These are phyloP conservation scores for Latrodectus geometricus DNA, from an alignment of 1,140 invertebrate genomes.

Conservation along the genomic window DNA sequence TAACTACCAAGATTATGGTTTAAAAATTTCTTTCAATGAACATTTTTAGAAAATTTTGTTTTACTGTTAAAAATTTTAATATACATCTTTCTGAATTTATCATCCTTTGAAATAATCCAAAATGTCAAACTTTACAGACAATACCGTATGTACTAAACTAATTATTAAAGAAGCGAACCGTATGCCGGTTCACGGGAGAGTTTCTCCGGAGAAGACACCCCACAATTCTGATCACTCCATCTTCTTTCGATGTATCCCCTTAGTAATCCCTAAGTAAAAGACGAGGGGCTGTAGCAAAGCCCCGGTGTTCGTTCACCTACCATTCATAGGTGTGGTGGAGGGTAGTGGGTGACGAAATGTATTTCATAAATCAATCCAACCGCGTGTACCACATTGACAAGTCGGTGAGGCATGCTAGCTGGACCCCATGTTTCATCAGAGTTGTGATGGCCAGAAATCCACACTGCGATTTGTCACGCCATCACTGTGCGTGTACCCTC, in stretches of 20 bases:
- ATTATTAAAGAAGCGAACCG: no score
- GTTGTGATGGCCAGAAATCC: slow-evolving; percentile 24
- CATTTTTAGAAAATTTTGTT: no score
- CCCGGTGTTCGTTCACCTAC: neutral
- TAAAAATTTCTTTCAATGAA: no score
- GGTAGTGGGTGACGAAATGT: slow-evolving; percentile 1
- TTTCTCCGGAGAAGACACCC: neutral
- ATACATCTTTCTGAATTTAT: no score
- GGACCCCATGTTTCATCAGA: slow-evolving; percentile 11
- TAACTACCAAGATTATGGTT: no score
- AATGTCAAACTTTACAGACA: no score
- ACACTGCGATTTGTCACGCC: slow-evolving; percentile 36
- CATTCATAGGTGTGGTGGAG: slow-evolving; percentile 14
- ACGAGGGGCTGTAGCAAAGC: neutral
- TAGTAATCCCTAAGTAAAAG: neutral
- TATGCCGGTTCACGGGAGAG: no score
- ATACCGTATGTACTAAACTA: no score
- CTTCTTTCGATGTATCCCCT: neutral
- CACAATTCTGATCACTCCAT: neutral
- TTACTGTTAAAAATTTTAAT: no score
- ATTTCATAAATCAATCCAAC: slow-evolving; percentile 36
- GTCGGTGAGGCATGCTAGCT: slow-evolving; percentile 23
- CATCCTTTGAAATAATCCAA: no score
- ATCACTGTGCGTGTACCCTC: neutral
- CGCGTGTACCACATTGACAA: slow-evolving; percentile 15